These are phyloP conservation scores for Protaetia brevitarsis DNA, from an alignment of 1,140 invertebrate genomes.

Conservation along the genomic window DNA sequence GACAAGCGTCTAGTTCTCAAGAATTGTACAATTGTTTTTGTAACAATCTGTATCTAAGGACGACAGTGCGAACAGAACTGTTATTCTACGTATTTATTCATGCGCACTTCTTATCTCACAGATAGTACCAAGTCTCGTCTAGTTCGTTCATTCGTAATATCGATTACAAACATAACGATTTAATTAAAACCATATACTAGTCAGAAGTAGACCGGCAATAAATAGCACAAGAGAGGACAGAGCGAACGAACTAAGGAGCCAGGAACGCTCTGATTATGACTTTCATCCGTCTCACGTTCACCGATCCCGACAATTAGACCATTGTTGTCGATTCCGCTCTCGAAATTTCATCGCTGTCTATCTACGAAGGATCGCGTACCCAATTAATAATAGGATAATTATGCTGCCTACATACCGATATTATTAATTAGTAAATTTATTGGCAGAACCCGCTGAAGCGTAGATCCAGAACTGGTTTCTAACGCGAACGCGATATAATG, in stretches of 20 bases:
- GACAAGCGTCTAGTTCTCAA: too few species aligned
- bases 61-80: too few species aligned
- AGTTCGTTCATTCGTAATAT: not conserved
- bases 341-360: constrained; percentile 10
- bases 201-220: constrained; percentile 6
- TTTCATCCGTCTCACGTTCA: not conserved
- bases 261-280: constrained; percentile 5
- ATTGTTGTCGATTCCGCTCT: not conserved
- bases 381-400: constrained; percentile 15
- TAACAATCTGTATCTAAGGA: too few species aligned
- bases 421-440: constrained; percentile 3
- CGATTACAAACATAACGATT: constrained; percentile 5
- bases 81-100: not conserved
- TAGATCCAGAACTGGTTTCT: not conserved
- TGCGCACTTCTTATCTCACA: too few species aligned
- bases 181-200: constrained; percentile 3
- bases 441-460: not conserved
- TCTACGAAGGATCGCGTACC: not conserved
- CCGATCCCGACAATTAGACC: constrained; percentile 4
- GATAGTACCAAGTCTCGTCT: too few species aligned
- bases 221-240: constrained; percentile 11
- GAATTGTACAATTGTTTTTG: too few species aligned
- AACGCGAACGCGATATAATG: too few species aligned
- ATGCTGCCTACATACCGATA: not conserved
- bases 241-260: constrained; percentile 8